Evolutionary conservation across 2,113 vertebrate genomes (phyloP).

Genomic region (Eretmochelys imbricata): DNA sequence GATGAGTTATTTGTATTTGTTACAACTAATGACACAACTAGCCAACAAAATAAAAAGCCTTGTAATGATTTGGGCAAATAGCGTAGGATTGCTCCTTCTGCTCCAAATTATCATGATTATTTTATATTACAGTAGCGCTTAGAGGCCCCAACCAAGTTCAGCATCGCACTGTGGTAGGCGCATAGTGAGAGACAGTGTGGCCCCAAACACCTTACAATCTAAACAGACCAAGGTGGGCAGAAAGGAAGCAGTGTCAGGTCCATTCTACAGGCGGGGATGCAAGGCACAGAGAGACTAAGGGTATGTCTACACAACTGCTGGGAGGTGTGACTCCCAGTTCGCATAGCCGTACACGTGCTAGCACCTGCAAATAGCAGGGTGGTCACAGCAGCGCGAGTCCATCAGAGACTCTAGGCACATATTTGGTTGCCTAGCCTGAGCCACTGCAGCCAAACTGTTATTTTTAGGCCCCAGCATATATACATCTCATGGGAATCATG

Average conservation of each 20-base stretch:
- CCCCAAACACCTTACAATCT: neutral
- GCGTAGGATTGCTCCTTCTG: neutral
- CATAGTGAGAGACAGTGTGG: neutral
- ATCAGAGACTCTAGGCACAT: no score
- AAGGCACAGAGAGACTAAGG: neutral
- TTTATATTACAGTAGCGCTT: neutral
- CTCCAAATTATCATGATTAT: neutral
- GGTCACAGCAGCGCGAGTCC: no score
- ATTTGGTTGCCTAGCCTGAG: no score
- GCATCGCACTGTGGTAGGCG: neutral
- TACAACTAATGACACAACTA: neutral
- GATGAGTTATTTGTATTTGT: constrained; percentile 63
- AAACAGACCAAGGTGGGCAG: neutral
- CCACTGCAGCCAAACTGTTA: no score
- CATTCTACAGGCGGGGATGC: neutral
- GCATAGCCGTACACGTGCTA: no score
- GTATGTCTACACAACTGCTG: no score
- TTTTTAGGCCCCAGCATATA: no score
- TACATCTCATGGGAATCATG: no score
- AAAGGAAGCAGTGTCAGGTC: neutral
- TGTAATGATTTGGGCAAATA: neutral
- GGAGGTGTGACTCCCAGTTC: neutral
- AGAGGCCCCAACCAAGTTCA: neutral
- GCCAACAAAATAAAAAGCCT: neutral
- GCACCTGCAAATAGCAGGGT: no score